Conservation (phyloP, 2,797 vertebrate species). For the Esox masquinongy region DNA sequence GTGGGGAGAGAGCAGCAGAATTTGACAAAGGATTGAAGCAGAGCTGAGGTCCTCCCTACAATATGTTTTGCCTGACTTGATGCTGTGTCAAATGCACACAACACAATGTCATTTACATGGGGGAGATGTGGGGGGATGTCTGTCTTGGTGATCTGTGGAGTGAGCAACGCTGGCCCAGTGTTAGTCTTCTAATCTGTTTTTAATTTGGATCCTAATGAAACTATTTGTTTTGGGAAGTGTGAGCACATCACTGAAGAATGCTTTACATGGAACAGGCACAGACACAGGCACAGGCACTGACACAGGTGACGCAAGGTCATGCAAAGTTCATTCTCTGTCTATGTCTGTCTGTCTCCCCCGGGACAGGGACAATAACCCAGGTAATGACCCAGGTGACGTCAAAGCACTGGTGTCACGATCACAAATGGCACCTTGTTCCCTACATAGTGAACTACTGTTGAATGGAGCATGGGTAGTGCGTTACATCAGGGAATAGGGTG, state of each 20-base stretch:
- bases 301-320: constrained; percentile 41
- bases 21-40: background rate
- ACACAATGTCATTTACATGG: constrained; percentile 61
- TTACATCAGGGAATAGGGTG: background rate
- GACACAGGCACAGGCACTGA: constrained; percentile 4
- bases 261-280: constrained; percentile 52
- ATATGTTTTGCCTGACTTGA: constrained; percentile 43
- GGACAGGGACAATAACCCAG: constrained; percentile 25
- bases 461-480: background rate
- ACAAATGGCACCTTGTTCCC: background rate
- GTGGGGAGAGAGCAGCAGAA: background rate
- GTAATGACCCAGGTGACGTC: constrained; percentile 16
- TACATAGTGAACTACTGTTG: background rate
- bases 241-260: constrained; percentile 61
- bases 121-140: constrained; percentile 26
- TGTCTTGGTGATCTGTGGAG: constrained; percentile 53
- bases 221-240: constrained; percentile 69
- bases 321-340: constrained; percentile 11
- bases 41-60: background rate
- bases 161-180: constrained; percentile 24
- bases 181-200: constrained; percentile 66
- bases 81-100: constrained; percentile 62
- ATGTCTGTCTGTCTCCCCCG: constrained; percentile 49
- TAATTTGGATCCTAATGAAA: constrained; percentile 68
- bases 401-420: background rate